A percentile compares a stretch with the other conserved stretches of the same genome.
phyloP scores from a whole-genome alignment of 2,113 vertebrate genomes.

The Numida meleagris region DNA sequence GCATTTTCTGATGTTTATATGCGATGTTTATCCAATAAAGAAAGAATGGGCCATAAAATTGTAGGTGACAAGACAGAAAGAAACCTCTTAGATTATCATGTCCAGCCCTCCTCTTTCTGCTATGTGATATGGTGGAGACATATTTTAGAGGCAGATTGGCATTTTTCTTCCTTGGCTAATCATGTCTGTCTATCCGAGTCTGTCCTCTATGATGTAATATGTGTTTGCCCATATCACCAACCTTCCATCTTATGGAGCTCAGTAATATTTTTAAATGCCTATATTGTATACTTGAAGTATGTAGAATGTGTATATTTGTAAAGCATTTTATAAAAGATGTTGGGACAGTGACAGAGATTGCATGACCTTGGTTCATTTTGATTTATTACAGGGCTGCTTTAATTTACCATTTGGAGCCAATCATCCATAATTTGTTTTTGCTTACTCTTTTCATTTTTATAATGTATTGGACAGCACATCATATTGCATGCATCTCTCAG shows the following conservation, averaged over 20 bases:
- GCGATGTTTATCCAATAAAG: neutral
- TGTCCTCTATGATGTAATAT: neutral
- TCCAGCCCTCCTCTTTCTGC: neutral
- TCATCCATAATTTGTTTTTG: constrained; percentile 24
- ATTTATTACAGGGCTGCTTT: neutral
- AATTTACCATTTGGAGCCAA: neutral
- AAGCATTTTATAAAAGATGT: neutral
- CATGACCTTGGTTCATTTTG: neutral
- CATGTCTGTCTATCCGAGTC: neutral
- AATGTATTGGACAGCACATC: constrained; percentile 7
- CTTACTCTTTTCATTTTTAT: constrained; percentile 52
- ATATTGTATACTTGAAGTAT: neutral
- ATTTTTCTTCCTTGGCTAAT: neutral
- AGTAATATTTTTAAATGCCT: constrained; percentile 11
- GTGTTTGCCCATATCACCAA: neutral
- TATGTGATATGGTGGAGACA: neutral
- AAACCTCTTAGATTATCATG: neutral
- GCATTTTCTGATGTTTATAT: neutral
- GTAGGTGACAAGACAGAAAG: neutral
- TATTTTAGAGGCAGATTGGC: neutral
- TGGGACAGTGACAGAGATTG: neutral
- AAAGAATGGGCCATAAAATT: neutral
- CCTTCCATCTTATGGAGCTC: neutral
- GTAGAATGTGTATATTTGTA: neutral
- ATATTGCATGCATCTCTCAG: neutral